A percentile compares a stretch with the other conserved stretches of the same genome.
These are phyloP conservation scores for Labrus mixtus DNA, from an alignment of 2,113 vertebrate species.

Conservation along the genomic window DNA sequence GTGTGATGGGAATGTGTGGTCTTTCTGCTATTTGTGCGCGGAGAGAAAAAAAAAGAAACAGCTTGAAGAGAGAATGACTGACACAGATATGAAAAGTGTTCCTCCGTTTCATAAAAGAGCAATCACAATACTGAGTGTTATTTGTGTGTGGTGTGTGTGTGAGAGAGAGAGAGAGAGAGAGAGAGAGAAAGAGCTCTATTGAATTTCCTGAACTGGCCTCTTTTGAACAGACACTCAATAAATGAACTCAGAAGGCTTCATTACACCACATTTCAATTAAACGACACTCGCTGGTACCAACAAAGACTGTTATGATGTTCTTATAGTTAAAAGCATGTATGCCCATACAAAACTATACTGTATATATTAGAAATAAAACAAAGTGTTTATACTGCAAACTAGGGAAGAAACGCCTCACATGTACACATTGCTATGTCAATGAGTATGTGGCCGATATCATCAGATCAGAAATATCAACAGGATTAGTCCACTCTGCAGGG, in stretches of 20 bases:
- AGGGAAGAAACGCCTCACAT: no score
- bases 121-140: slow-evolving; percentile 55
- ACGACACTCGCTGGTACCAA: slow-evolving; percentile 10
- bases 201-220: slow-evolving; percentile 50
- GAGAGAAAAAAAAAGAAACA: slow-evolving; percentile 26
- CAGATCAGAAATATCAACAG: no score
- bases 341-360: neutral
- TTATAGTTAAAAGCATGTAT: neutral
- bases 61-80: slow-evolving; percentile 55
- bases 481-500: no score
- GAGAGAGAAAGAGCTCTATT: slow-evolving; percentile 12
- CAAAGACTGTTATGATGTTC: slow-evolving; percentile 1
- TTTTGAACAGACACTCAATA: slow-evolving; percentile 54
- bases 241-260: slow-evolving; percentile 46
- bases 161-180: no score
- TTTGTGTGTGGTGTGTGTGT: slow-evolving; percentile 31
- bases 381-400: neutral
- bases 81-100: slow-evolving; percentile 54
- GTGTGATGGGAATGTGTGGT: slow-evolving; percentile 20
- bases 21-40: slow-evolving; percentile 31
- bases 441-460: no score
- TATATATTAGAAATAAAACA: neutral
- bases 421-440: no score
- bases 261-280: slow-evolving; percentile 59
- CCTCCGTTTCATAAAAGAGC: slow-evolving; percentile 57